Conservation (phyloP, 2,797 vertebrate genomes). For the Pipistrellus nathusii region DNA sequence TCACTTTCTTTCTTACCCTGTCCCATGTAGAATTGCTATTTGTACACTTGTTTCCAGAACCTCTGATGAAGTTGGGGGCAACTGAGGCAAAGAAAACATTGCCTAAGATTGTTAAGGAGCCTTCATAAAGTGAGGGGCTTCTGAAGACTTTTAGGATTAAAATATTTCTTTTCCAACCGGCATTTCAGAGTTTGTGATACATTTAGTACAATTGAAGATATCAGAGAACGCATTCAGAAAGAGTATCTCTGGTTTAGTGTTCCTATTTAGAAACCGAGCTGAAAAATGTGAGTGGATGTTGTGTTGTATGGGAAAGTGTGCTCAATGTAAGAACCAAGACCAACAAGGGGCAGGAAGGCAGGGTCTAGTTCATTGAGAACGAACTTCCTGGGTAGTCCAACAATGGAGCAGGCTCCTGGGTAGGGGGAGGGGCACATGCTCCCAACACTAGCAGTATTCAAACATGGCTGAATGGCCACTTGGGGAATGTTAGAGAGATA, state of each 20-base stretch:
- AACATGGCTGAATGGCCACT: background rate
- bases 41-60: background rate
- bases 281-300: background rate
- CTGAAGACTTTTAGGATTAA: background rate
- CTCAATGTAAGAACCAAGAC: background rate
- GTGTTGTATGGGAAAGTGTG: background rate
- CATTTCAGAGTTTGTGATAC: background rate
- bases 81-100: background rate
- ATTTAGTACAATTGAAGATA: background rate
- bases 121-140: background rate
- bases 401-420: background rate
- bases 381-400: background rate
- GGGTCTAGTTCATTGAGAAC: background rate
- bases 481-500: background rate
- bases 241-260: background rate
- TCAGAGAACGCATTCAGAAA: background rate
- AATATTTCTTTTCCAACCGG: background rate
- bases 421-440: background rate
- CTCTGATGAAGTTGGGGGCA: background rate
- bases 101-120: background rate
- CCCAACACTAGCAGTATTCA: background rate
- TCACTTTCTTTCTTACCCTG: background rate
- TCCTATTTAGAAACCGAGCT: constrained; percentile 27
- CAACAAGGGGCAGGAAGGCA: background rate
- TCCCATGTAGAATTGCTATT: background rate